Conservation (phyloP, 2,888 invertebrate species). For the Pseudanteris insignis region DNA sequence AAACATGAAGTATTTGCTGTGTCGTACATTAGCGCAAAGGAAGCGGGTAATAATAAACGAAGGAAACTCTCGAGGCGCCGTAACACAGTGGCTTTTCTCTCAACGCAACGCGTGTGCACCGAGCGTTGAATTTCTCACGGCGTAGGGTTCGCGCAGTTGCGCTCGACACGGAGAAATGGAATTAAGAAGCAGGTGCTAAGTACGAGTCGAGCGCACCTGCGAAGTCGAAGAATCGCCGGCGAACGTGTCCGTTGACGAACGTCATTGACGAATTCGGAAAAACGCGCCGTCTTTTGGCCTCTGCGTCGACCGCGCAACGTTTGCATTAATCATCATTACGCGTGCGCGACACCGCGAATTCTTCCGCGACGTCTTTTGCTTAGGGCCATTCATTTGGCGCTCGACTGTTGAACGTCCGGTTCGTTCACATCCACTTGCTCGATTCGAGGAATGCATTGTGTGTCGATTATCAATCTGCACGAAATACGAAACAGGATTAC, state of each 20-base stretch:
- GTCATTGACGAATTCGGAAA: slow-evolving; percentile 29
- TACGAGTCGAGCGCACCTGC: slow-evolving; percentile 40
- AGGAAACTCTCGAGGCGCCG: slow-evolving; percentile 26
- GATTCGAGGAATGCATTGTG: slow-evolving; percentile 8
- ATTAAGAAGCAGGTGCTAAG: slow-evolving; percentile 42
- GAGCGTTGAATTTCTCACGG: slow-evolving; percentile 43
- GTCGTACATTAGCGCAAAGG: slow-evolving; percentile 31
- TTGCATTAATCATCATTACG: slow-evolving; percentile 14
- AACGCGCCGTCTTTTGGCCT: too few species aligned
- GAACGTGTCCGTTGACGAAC: slow-evolving; percentile 2
- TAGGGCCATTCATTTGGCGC: too few species aligned
- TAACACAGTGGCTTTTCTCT: slow-evolving; percentile 33
- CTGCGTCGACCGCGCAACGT: too few species aligned
- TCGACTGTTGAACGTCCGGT: too few species aligned
- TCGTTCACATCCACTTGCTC: too few species aligned
- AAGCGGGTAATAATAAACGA: slow-evolving; percentile 23
- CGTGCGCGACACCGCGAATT: too few species aligned
- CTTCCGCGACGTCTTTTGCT: too few species aligned
- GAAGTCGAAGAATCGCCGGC: slow-evolving; percentile 15
- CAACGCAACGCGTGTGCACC: slow-evolving; percentile 10
- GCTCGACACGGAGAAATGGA: slow-evolving; percentile 32
- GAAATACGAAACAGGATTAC: slow-evolving; percentile 6
- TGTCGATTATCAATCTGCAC: slow-evolving; percentile 5
- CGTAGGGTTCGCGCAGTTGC: slow-evolving; percentile 30
- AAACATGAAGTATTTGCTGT: slow-evolving; percentile 29